phyloP scores from a whole-genome alignment of 2,888 invertebrate species.

The Heliothis peltigera region DNA sequence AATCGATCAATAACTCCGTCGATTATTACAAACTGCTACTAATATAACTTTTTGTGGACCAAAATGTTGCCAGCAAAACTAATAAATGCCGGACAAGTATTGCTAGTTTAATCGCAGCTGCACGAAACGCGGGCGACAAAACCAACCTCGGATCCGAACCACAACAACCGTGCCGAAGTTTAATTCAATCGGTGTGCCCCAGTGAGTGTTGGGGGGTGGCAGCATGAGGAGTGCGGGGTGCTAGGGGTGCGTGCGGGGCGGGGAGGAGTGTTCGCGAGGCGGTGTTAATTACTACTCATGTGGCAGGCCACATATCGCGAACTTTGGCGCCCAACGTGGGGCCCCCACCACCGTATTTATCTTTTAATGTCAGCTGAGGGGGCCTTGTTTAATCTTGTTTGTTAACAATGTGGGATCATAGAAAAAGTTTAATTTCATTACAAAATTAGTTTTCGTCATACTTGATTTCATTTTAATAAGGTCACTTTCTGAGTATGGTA shows the following conservation, averaged over 20 bases:
- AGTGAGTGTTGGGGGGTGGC: constrained; percentile 71
- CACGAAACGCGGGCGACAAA: constrained; percentile 85
- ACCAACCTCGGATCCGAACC: constrained; percentile 86
- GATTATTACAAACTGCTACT: constrained; percentile 28
- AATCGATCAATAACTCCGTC: constrained; percentile 28
- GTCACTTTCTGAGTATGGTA: not conserved
- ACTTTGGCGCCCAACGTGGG: constrained; percentile 85
- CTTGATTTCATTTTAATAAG: constrained; percentile 23
- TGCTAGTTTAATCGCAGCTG: constrained; percentile 87
- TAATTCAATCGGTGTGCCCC: constrained; percentile 88
- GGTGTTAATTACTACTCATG: constrained; percentile 89
- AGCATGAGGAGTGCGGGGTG: constrained; percentile 39
- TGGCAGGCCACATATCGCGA: constrained; percentile 87
- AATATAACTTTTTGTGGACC: constrained; percentile 48
- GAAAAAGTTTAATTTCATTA: constrained; percentile 67
- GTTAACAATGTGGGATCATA: constrained; percentile 70
- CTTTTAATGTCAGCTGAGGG: constrained; percentile 80
- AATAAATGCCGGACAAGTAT: constrained; percentile 86
- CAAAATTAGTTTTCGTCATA: constrained; percentile 37
- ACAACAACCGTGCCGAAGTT: constrained; percentile 88
- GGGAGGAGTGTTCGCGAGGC: constrained; percentile 71
- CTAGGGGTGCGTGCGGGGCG: constrained; percentile 54
- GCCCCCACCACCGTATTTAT: constrained; percentile 80
- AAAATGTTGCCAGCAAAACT: constrained; percentile 75
- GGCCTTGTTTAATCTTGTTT: constrained; percentile 73